phyloP scores from a whole-genome alignment of 35 echinoderm and acorn worm species.

The Anneissia japonica region DNA sequence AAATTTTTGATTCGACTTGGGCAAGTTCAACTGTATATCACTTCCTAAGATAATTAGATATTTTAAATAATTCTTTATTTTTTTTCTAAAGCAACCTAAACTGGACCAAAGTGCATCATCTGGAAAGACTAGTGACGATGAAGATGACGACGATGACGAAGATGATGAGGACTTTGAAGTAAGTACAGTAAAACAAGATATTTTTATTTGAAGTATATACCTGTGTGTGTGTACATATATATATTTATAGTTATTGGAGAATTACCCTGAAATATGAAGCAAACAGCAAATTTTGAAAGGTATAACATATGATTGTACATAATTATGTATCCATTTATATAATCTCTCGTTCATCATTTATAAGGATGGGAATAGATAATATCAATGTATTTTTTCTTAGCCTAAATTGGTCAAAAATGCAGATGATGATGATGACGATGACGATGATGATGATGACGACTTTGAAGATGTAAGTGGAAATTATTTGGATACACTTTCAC shows the following conservation, averaged over 20 bases:
- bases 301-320: too few relatives aligned
- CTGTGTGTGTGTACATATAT: too few relatives aligned
- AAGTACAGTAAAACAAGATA: background rate
- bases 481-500: too few relatives aligned
- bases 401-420: background rate
- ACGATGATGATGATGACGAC: constrained; percentile 8
- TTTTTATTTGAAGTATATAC: background rate
- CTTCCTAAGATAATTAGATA: too few relatives aligned
- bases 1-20: too few relatives aligned
- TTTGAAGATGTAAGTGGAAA: background rate
- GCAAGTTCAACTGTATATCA: too few relatives aligned
- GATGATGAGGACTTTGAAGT: constrained; percentile 2
- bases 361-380: too few relatives aligned
- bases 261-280: too few relatives aligned
- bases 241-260: too few relatives aligned
- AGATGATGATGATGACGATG: background rate
- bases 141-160: background rate
- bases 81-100: background rate
- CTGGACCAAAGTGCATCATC: background rate
- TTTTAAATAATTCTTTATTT: background rate
- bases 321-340: too few relatives aligned
- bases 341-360: too few relatives aligned
- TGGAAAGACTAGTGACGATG: background rate
- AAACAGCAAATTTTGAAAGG: too few relatives aligned
- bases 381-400: background rate